Base-by-base conservation (phyloP, 1,140 invertebrate genomes). In the Cydia strobilella region DNA sequence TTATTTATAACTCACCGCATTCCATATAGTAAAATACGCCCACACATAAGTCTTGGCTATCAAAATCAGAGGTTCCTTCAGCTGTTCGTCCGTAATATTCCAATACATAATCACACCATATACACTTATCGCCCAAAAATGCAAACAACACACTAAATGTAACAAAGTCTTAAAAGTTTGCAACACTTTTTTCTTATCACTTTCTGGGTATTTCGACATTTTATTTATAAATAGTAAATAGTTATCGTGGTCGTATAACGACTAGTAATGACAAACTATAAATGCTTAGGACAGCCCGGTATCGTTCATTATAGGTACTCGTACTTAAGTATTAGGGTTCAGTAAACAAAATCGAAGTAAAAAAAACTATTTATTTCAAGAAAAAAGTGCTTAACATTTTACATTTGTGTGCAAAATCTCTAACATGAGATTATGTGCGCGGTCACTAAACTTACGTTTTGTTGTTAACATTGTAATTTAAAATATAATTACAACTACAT, bases 21-120 rank as follows among this genome's bases (percentile, higher is more conserved):
- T 72, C 71, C 71, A 72, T 13, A 48, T 48, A n/a, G 71, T 72
- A 5, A 84, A 79, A 63, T 82, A 87, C 45, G 76, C 78, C 0
- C 76, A 76, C 9, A 74, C 76, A 35, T 82, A 80, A 27, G 48
- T 79, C 65, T 79, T 82, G 9, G 83, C 42, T 59, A 75, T 77
- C 7, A 72, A 25, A 0, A 85, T 23, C 13, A 59, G 20, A 0
- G 76, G 62, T 13, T 82, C 45, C 1, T 80, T 75, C 10, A 77
- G 3, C 3, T 78, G 20, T 7, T 78, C 65, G 3, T 73, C 74
- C 9, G 75, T 77, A 6, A 84, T 77, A 7, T 20, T 78, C 2
- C 74, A 66, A 69, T 76, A 81, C 39, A 80, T 79, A 0, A 42
- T 13, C 3, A 74, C 62, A 20, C 77, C 76, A 76, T 69, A 81